Percentiles rank a stretch among this genome's conserved stretches.
These are phyloP conservation scores for Metellina segmentata DNA, from an alignment of 2,888 invertebrate genomes.

Conservation along the genomic window DNA sequence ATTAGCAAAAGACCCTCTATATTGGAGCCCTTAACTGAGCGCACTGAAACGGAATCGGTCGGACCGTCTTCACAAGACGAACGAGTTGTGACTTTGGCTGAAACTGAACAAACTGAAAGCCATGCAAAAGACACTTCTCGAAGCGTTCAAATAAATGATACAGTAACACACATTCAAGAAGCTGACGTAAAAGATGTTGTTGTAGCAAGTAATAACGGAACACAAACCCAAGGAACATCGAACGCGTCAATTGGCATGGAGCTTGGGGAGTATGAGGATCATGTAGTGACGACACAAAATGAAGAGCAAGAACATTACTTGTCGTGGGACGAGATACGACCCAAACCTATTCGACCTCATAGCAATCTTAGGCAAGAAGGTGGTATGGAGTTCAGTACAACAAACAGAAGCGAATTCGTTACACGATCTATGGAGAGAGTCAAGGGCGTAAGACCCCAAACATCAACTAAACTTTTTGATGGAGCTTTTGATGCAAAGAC, in stretches of 20 bases:
- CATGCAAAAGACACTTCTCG: not conserved
- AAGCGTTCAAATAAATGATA: not conserved
- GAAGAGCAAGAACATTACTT: conserved; percentile 39
- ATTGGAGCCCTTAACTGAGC: conserved; percentile 44
- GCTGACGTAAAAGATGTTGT: not conserved
- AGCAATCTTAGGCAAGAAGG: conserved; percentile 77
- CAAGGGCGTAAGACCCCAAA: conserved; percentile 63
- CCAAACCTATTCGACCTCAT: conserved; percentile 71
- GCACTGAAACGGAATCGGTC: conserved; percentile 28
- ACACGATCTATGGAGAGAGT: conserved; percentile 40
- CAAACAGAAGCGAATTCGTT: conserved; percentile 67
- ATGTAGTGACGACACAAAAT: conserved; percentile 5
- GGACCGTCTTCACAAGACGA: conserved; percentile 2
- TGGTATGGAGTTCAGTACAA: conserved; percentile 76
- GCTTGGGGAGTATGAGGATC: not conserved
- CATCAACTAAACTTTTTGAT: conserved; percentile 56
- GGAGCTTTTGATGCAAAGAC: conserved; percentile 72
- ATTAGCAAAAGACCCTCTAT: not conserved
- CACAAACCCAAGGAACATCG: not conserved
- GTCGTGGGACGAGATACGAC: conserved; percentile 76
- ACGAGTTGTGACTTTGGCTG: no score
- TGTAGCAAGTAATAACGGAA: not conserved
- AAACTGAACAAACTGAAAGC: not conserved
- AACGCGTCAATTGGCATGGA: not conserved
- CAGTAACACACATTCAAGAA: not conserved